Base-by-base conservation (phyloP, 53 echinoderm and acorn worm genomes). In the Pentamera pediparva region DNA sequence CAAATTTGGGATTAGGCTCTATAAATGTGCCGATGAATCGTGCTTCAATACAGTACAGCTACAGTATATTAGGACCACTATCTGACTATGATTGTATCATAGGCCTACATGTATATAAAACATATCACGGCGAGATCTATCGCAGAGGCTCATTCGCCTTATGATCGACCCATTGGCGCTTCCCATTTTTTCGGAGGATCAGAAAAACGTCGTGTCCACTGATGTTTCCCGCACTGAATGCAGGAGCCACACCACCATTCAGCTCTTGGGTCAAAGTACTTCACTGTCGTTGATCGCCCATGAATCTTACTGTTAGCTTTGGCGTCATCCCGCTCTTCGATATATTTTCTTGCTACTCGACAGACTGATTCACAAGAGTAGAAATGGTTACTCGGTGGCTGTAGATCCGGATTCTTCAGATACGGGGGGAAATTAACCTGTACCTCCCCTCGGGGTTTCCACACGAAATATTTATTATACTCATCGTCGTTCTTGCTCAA, bases 241-340 rank as follows among this genome's bases (percentile, higher is more conserved):
- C 65, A 65, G 3, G 65, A 65, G 11, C 37, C 18, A 39, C 15
- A n/a, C 65, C 65, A 65, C 65, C 65, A 65, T 1, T 10, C 11
- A 4, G 3, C 12, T 2, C 28, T 27, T 2, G 67, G 41, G 39
- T 65, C 67, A 65, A 65, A 65, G 28, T 38, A 45, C 10, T 5
- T 2, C 11, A 12, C 12, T 19, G 18, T 6, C n/a, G 15, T 52
- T 52, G n/a, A n/a, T n/a, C n/a, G n/a, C n/a, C n/a, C n/a, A n/a
- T n/a, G n/a, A n/a, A n/a, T n/a, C n/a, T n/a, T n/a, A n/a, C 17
- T 24, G 24, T 56, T 11, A 24, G 13, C 7, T 56, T 4, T 24
- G 24, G 10, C 57, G 27, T 17, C 8, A 26, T 56, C 31, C 31
- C 5, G 8, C 31, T 56, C 57, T 8, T 65, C 3, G n/a, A 45